Evolutionary conservation across 1,140 invertebrate genomes (phyloP).

Genomic region (Telenomus remus): DNA sequence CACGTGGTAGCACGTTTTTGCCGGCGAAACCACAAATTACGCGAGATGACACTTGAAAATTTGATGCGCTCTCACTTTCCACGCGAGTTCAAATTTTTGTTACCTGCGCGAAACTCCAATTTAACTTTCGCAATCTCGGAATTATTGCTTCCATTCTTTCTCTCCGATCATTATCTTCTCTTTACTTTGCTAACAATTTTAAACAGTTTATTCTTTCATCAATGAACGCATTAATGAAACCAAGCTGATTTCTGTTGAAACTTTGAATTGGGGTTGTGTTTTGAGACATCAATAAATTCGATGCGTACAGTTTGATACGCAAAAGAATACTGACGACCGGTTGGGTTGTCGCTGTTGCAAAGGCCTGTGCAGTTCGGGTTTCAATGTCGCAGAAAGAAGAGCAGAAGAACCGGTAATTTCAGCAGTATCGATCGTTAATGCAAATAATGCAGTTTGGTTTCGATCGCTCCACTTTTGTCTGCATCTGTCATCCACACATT

Average conservation of each 20-base stretch:
- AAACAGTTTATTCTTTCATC: too few species aligned
- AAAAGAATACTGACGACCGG: too few species aligned
- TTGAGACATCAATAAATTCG: too few species aligned
- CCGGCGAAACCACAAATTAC: conserved; percentile 40
- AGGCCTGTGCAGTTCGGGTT: conserved; percentile 10
- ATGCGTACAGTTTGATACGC: too few species aligned
- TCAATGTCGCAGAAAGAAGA: conserved; percentile 22
- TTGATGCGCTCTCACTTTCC: conserved; percentile 42
- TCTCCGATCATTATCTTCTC: too few species aligned
- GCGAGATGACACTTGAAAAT: conserved; percentile 55
- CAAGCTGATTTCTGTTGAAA: too few species aligned
- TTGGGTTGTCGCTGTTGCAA: too few species aligned
- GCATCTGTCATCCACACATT: conserved; percentile 25
- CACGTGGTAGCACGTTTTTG: conserved; percentile 45
- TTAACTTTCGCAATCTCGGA: conserved; percentile 50
- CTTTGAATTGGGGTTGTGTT: too few species aligned
- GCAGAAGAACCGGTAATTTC: conserved; percentile 45
- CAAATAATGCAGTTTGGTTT: conserved; percentile 38
- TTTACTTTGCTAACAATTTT: too few species aligned
- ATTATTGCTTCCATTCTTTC: conserved; percentile 5
- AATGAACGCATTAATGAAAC: too few species aligned
- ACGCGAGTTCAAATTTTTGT: conserved; percentile 29
- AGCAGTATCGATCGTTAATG: conserved; percentile 49
- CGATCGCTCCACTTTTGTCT: conserved; percentile 20
- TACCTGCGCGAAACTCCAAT: conserved; percentile 35